Evolutionary conservation across 2,888 invertebrate genomes (phyloP).

Genomic region (Melieria omissa): DNA sequence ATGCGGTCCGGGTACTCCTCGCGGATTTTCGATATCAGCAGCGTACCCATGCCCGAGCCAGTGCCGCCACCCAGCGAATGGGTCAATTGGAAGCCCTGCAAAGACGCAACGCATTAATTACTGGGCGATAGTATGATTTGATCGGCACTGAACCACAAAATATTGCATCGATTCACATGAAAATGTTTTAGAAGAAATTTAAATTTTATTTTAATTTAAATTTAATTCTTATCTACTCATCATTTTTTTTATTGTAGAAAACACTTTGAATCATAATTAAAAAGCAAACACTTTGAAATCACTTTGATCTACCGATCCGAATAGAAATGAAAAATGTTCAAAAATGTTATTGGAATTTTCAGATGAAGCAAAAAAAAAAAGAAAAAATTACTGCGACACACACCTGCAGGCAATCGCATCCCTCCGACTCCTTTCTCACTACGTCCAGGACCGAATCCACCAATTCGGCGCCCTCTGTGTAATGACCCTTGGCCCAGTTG

Average conservation of each 20-base stretch:
- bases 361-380: neutral
- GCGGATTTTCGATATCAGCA: constrained; percentile 87
- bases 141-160: too few species aligned
- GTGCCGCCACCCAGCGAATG: constrained; percentile 91
- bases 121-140: neutral
- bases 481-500: constrained; percentile 92
- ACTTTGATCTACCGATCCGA: neutral
- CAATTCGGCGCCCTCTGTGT: constrained; percentile 91
- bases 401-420: constrained; percentile 87
- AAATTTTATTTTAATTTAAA: too few species aligned
- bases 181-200: neutral
- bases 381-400: neutral
- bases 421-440: constrained; percentile 86
- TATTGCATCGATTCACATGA: neutral
- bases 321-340: too few species aligned
- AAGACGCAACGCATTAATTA: neutral
- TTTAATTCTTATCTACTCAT: neutral
- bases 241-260: constrained; percentile 3
- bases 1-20: constrained; percentile 90
- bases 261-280: neutral
- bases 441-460: constrained; percentile 88
- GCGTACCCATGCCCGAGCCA: constrained; percentile 88
- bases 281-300: neutral
- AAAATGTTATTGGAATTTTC: too few species aligned
- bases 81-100: constrained; percentile 79